Evolutionary conservation across 1,140 invertebrate genomes (phyloP).

Genomic region (Panulirus ornatus): DNA sequence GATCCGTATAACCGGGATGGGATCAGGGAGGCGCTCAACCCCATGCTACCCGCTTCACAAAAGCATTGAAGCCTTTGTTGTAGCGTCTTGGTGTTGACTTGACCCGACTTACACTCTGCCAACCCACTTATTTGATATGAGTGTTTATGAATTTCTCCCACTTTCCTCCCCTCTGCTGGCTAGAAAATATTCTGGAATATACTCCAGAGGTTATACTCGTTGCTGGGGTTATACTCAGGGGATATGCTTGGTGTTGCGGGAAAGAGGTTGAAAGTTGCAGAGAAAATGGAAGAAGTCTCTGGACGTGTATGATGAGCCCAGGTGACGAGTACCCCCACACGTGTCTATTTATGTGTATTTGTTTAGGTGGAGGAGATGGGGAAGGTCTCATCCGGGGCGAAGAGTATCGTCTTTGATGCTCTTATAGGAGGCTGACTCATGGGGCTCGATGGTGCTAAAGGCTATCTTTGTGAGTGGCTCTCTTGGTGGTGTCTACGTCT

Average conservation of each 20-base stretch:
- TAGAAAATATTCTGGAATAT: conserved; percentile 26
- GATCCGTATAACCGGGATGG: conserved; percentile 25
- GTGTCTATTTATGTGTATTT: conserved; percentile 43
- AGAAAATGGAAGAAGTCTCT: background rate
- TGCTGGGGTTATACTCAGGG: too few relatives aligned
- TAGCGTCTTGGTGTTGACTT: conserved; percentile 16
- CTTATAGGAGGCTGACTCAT: background rate
- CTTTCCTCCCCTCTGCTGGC: too few relatives aligned
- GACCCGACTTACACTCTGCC: conserved; percentile 20
- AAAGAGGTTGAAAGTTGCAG: background rate
- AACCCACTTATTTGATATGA: conserved; percentile 45
- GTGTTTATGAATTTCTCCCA: conserved; percentile 50
- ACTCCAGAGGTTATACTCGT: conserved; percentile 1
- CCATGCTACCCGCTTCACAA: conserved; percentile 19
- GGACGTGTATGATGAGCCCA: background rate
- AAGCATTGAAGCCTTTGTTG: conserved; percentile 35
- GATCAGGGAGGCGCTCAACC: background rate
- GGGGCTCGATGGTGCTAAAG: background rate
- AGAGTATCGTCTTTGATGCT: conserved; percentile 28
- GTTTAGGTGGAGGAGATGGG: conserved; percentile 10
- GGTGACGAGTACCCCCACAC: background rate
- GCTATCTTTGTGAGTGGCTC: background rate
- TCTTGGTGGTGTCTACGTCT: too few relatives aligned
- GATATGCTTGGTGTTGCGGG: background rate
- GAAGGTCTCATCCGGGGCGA: conserved; percentile 1